These are phyloP conservation scores for Uloborus diversus DNA, from an alignment of 1,140 invertebrate species.

Conservation along the genomic window DNA sequence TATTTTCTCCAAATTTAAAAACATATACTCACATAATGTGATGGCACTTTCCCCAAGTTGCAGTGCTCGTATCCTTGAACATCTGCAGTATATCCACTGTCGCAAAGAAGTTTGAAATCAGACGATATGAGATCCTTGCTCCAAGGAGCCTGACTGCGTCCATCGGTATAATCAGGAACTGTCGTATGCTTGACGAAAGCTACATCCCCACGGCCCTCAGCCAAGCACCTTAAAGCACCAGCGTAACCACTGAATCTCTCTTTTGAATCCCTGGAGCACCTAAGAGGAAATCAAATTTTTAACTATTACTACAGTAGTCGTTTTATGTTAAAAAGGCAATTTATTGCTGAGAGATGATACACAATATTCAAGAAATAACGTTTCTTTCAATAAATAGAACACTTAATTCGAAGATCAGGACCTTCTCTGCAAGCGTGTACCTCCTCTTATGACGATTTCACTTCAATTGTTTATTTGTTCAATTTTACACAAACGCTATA, in stretches of 20 bases:
- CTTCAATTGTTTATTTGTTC: too few relatives aligned
- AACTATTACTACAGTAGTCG: too few relatives aligned
- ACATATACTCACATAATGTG: slow-evolving; percentile 38
- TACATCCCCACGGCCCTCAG: slow-evolving; percentile 79
- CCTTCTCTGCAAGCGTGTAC: too few relatives aligned
- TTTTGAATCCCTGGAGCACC: slow-evolving; percentile 52
- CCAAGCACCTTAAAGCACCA: slow-evolving; percentile 83
- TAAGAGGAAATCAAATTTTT: not conserved
- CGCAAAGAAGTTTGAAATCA: slow-evolving; percentile 65
- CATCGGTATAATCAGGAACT: slow-evolving; percentile 49
- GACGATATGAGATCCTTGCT: slow-evolving; percentile 62
- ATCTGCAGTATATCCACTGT: slow-evolving; percentile 61
- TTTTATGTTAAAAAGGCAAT: too few relatives aligned
- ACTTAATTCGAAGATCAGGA: too few relatives aligned
- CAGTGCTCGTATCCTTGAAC: slow-evolving; percentile 20
- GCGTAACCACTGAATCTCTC: slow-evolving; percentile 78
- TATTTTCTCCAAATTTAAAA: too few relatives aligned
- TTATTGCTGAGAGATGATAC: too few relatives aligned
- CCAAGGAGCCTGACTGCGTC: slow-evolving; percentile 71
- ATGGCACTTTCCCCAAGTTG: slow-evolving; percentile 42
- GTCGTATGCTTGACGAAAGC: slow-evolving; percentile 77
- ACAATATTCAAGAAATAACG: too few relatives aligned
- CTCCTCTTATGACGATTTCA: too few relatives aligned
- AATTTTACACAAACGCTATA: too few relatives aligned
- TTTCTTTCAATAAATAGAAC: too few relatives aligned